Percentiles rank a stretch among this genome's conserved stretches.
Conservation (phyloP, 2,113 vertebrate species). For the Pycnonotus jocosus region DNA sequence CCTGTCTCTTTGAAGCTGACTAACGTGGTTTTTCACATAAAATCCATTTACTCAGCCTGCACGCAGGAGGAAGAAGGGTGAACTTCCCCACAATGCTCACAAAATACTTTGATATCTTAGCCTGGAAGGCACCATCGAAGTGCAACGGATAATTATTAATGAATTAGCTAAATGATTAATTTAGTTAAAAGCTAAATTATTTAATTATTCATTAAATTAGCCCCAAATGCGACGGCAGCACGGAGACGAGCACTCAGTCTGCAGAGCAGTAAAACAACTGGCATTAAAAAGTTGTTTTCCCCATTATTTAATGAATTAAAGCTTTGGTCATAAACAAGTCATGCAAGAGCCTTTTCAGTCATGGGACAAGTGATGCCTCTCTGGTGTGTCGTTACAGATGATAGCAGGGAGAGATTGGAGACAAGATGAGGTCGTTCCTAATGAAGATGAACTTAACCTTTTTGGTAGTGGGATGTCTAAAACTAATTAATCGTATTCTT, state of each 20-base stretch:
- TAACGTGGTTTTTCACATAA: constrained; percentile 12
- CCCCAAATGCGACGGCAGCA: constrained; percentile 7
- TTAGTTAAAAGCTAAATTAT: constrained; percentile 61
- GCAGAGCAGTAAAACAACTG: not conserved
- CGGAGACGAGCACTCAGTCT: not conserved
- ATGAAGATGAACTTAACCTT: constrained; percentile 65
- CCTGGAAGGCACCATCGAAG: constrained; percentile 40
- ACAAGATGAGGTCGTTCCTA: constrained; percentile 62
- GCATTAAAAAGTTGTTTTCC: constrained; percentile 25
- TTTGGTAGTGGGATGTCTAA: constrained; percentile 27
- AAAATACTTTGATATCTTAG: constrained; percentile 43
- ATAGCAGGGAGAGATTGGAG: constrained; percentile 32
- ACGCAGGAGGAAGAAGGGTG: constrained; percentile 12
- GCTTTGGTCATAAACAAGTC: constrained; percentile 56
- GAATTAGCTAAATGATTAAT: constrained; percentile 63
- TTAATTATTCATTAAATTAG: constrained; percentile 66
- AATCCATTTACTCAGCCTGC: constrained; percentile 31
- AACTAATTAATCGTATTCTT: constrained; percentile 58
- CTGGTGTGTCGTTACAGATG: constrained; percentile 39
- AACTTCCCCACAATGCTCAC: not conserved
- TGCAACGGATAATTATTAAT: constrained; percentile 53
- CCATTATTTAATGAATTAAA: constrained; percentile 48
- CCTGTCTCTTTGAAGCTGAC: not conserved
- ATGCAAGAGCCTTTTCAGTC: constrained; percentile 32
- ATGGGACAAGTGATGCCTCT: constrained; percentile 39